Evolutionary conservation across 2,113 vertebrate genomes (phyloP).

Genomic region (Leptocoma aspasia): DNA sequence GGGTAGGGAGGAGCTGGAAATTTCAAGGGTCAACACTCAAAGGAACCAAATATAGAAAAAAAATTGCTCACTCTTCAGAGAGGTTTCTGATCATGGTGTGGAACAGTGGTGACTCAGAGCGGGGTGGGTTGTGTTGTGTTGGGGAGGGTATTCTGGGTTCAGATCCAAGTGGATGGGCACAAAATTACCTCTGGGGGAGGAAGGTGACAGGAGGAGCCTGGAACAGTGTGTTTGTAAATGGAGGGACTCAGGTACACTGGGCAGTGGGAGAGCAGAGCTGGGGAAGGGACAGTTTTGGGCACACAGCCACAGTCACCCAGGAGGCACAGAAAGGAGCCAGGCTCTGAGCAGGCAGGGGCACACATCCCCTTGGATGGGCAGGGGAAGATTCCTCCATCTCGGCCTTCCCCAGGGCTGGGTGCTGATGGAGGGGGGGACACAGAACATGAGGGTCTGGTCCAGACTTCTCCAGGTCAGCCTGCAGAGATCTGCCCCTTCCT

Average conservation of each 20-base stretch:
- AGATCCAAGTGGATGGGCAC: neutral
- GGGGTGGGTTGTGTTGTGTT: fast-evolving
- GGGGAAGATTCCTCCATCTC: too few relatives aligned
- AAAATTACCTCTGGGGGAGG: neutral
- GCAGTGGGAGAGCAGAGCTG: neutral
- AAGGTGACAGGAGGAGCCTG: neutral
- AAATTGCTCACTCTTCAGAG: neutral
- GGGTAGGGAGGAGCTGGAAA: neutral
- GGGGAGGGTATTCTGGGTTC: neutral
- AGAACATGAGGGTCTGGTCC: neutral
- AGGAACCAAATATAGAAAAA: neutral
- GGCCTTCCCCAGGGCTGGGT: neutral
- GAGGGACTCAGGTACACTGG: fast-evolving
- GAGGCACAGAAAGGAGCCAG: neutral
- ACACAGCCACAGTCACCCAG: fast-evolving
- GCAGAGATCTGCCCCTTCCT: neutral
- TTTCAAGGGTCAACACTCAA: conserved; percentile 42
- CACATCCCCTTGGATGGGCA: neutral
- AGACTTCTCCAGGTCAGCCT: neutral
- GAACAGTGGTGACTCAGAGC: neutral
- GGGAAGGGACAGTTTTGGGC: neutral
- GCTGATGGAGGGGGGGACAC: neutral
- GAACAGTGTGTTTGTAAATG: neutral
- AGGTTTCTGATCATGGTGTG: neutral
- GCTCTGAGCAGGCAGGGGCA: fast-evolving